Percentiles rank a stretch among this genome's conserved stretches.
These are phyloP conservation scores for Panonychus citri DNA, from an alignment of 1,140 invertebrate genomes.

Conservation along the genomic window DNA sequence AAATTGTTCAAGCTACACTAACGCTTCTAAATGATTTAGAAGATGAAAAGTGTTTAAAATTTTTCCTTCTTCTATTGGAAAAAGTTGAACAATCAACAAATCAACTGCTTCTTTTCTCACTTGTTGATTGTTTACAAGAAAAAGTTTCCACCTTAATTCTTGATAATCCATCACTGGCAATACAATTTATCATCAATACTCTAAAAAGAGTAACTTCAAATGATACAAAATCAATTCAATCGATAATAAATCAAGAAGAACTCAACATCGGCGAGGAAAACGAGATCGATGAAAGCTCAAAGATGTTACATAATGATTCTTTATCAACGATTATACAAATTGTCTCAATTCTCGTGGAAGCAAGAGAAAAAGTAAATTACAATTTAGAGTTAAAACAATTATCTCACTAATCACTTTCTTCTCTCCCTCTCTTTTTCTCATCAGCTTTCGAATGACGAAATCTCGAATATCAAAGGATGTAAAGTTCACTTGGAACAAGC, in stretches of 20 bases:
- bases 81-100: too few species aligned
- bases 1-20: neutral
- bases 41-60: neutral
- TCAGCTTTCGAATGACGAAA: neutral
- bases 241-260: neutral
- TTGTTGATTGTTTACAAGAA: neutral
- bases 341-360: neutral
- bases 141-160: neutral
- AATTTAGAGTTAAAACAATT: neutral
- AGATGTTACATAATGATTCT: neutral
- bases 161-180: neutral
- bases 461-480: neutral
- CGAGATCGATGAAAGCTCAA: neutral
- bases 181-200: neutral
- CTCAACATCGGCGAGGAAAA: neutral
- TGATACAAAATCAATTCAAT: neutral
- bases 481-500: neutral
- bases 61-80: neutral
- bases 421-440: neutral
- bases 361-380: neutral
- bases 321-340: neutral
- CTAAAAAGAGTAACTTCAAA: neutral
- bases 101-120: neutral
- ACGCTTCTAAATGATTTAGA: neutral
- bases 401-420: too few species aligned